Evolutionary conservation across 1,140 invertebrate genomes (phyloP), one percentile per base, ranked within the genome.

Genomic region (Melipona quadrifasciata): DNA sequence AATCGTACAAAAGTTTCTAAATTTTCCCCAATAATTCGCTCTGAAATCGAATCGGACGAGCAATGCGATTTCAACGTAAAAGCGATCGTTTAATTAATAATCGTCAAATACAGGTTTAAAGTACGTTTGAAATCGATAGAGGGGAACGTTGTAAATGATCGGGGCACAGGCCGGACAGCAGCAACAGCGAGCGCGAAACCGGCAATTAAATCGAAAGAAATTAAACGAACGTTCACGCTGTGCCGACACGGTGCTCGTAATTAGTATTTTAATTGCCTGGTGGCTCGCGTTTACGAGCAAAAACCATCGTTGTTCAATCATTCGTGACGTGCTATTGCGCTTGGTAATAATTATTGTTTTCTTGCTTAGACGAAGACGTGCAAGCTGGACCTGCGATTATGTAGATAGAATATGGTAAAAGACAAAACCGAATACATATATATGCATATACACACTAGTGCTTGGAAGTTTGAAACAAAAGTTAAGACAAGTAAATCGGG

Each of bases 121-220:
- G 27, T 27, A 19, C 47, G 8, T 73, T 27, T 34, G 1, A 6
- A 65, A n/a, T 11, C 19, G 31, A 31, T 2, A 19, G 31, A 34
- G 65, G 2, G 34, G 14, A 55, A 55, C 47, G 24, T 21, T 55
- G n/a, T 31, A 31, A 74, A 74, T 21, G 19, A 47, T 74, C 14
- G 27, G 10, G 39, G 5, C 39, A n/a, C 16, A 17, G 51, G 21
- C 16, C 51, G 19, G 68, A 19, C 39, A 47, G 1, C 34, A 5
- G 11, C 34, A 31, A 74, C 14, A 8, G 31, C 24, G 31, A 34
- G 53, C 34, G 57, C 14, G 31, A 31, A 64, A 47, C 17, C 11
- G 74, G n/a, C 51, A 77, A 77, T 77, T 77, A 77, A 77, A 77
- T 77, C 57, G 74, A 77, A 77, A 77, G 74, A 77, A 77, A 64